phyloP scores from a whole-genome alignment of 35 echinoderm and acorn worm genomes.

The Apostichopus japonicus region DNA sequence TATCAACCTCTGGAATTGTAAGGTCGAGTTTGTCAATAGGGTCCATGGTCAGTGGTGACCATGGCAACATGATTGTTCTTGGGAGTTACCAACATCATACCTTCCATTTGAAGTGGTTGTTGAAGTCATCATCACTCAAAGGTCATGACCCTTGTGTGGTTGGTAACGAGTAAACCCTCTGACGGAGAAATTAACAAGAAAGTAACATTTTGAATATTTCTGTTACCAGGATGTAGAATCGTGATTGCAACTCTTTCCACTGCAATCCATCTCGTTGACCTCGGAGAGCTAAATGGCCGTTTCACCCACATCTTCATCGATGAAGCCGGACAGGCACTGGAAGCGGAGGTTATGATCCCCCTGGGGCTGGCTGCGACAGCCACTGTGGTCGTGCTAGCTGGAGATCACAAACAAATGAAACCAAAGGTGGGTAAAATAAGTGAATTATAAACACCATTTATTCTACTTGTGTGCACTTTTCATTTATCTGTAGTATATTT shows the following conservation, averaged over 20 bases:
- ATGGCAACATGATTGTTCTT: no score
- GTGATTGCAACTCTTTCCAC: conserved; percentile 58
- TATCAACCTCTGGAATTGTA: no score
- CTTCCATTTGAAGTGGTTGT: no score
- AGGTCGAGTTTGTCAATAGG: no score
- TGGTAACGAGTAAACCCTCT: no score
- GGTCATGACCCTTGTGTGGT: no score
- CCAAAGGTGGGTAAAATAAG: conserved; percentile 67
- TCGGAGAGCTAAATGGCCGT: conserved; percentile 4
- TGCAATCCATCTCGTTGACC: conserved; percentile 6
- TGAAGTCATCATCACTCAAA: no score
- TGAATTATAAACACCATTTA: neutral
- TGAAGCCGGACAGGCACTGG: conserved; percentile 86
- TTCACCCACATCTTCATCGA: conserved; percentile 76
- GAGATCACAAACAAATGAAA: conserved; percentile 89
- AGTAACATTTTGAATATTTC: no score
- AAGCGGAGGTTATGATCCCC: conserved; percentile 80
- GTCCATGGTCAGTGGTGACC: no score
- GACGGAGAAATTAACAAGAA: no score
- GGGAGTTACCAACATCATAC: no score
- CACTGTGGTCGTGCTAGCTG: conserved; percentile 82
- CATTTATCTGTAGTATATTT: no score
- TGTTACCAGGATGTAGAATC: neutral
- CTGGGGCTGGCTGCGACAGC: conserved; percentile 61
- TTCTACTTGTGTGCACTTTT: neutral